Evolutionary conservation across 2,888 invertebrate species (phyloP).

Genomic region (Limenitis camilla): DNA sequence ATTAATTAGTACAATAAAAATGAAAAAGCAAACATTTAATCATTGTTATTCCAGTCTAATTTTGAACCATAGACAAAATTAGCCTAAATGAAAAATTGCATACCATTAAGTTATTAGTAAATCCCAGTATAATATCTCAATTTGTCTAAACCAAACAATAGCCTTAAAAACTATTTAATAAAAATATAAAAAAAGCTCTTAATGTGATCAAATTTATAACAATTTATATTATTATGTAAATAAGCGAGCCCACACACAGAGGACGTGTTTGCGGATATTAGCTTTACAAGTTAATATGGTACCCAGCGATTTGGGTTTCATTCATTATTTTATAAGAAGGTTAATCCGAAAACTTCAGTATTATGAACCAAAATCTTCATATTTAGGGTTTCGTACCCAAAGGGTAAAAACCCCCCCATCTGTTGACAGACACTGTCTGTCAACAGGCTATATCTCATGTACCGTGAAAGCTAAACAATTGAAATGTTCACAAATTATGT

Average conservation of each 20-base stretch:
- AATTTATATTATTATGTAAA: conserved; percentile 36
- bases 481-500: too few relatives aligned
- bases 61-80: neutral
- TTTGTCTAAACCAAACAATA: conserved; percentile 20
- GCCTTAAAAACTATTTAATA: conserved; percentile 28
- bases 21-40: too few relatives aligned
- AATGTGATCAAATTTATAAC: conserved; percentile 29
- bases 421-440: too few relatives aligned
- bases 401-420: too few relatives aligned
- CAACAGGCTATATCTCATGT: too few relatives aligned
- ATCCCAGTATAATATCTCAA: conserved; percentile 20
- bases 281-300: conserved; percentile 4
- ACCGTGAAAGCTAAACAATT: too few relatives aligned
- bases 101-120: conserved; percentile 11
- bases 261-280: conserved; percentile 15
- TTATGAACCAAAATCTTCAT: too few relatives aligned
- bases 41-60: too few relatives aligned
- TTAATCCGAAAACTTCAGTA: too few relatives aligned
- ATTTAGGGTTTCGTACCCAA: too few relatives aligned
- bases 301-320: neutral
- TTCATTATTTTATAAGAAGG: neutral
- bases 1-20: too few relatives aligned
- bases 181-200: conserved; percentile 23
- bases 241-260: conserved; percentile 33
- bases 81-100: conserved; percentile 17